Evolutionary conservation across 1,140 invertebrate species (phyloP).

Genomic region (Trachymyrmex cornetzi): DNA sequence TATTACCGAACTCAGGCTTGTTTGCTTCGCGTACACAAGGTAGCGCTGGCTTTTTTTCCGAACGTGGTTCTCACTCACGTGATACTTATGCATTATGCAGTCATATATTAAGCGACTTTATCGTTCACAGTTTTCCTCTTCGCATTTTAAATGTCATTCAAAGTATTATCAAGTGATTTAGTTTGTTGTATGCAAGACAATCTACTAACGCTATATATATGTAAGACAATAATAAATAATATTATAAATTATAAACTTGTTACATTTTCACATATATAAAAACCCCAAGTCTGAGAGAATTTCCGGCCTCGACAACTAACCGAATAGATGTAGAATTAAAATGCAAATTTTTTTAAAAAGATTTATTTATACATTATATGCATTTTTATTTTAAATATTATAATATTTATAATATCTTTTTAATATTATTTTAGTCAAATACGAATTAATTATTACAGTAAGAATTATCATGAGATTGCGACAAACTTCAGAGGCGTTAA

Average conservation of each 20-base stretch:
- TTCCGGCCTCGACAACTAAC: no score
- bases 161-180: neutral
- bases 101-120: constrained; percentile 4
- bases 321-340: neutral
- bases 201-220: neutral
- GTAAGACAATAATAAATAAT: neutral
- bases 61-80: constrained; percentile 46
- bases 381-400: neutral
- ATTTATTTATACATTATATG: neutral
- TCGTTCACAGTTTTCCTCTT: neutral
- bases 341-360: neutral
- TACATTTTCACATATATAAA: neutral
- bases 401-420: neutral
- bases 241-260: neutral
- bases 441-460: neutral
- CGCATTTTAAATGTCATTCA: neutral
- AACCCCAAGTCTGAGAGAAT: no score
- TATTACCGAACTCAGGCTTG: constrained; percentile 60
- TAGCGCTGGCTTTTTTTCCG: constrained; percentile 21
- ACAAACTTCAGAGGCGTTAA: neutral
- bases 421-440: neutral
- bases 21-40: constrained; percentile 46
- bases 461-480: neutral
- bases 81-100: constrained; percentile 21
- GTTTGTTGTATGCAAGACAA: neutral